A percentile compares a stretch with the other conserved stretches of the same genome.
These are phyloP conservation scores for Brachionus manjavacas DNA, from an alignment of 1,140 invertebrate species.

Conservation along the genomic window DNA sequence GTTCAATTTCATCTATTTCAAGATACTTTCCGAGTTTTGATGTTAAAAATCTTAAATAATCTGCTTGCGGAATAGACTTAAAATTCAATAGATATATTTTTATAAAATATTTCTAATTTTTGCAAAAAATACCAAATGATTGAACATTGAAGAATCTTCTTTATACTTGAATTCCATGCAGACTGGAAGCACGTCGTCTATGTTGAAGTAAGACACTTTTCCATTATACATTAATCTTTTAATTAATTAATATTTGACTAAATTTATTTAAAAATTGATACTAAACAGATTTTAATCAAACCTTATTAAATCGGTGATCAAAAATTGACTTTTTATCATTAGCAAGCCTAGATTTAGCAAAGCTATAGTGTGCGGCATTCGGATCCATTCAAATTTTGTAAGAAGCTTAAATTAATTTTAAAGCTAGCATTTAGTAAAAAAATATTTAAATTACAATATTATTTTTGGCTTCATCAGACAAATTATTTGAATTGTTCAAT, in stretches of 20 bases:
- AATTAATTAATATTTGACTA: neutral
- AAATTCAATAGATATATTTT: neutral
- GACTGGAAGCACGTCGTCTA: conserved; percentile 14
- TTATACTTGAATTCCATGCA: conserved; percentile 10
- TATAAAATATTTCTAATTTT: neutral
- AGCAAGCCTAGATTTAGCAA: conserved; percentile 18
- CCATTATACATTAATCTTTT: conserved; percentile 36
- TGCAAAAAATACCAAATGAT: neutral
- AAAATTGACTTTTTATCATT: conserved; percentile 22
- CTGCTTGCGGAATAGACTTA: conserved; percentile 16
- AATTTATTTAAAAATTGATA: neutral
- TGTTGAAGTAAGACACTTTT: conserved; percentile 32
- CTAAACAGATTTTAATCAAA: neutral
- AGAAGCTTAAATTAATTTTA: conserved; percentile 3
- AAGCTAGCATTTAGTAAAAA: neutral
- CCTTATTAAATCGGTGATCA: conserved; percentile 37
- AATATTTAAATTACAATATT: neutral
- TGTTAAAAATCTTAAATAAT: conserved; percentile 37
- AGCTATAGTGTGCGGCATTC: conserved; percentile 35
- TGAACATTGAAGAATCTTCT: conserved; percentile 33
- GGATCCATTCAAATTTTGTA: conserved; percentile 35
- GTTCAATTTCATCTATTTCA: conserved; percentile 29
- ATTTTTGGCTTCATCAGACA: neutral
- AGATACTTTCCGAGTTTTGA: conserved; percentile 31
- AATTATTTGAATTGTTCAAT: neutral